Base-by-base conservation (phyloP, 1,140 invertebrate species). In the Dufourea novaeangliae region DNA sequence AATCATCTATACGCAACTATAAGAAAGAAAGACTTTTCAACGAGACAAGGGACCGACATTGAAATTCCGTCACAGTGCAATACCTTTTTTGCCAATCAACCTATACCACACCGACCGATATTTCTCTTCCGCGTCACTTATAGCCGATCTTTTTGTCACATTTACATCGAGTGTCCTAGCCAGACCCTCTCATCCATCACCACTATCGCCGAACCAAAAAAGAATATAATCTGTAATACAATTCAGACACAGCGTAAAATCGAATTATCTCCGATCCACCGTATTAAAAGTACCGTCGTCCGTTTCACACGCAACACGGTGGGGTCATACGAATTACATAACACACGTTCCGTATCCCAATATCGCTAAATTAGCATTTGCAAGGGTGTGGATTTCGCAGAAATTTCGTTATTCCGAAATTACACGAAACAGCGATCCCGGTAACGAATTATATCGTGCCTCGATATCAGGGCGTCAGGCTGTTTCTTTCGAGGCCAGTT, bases 141-240 rank as follows among this genome's bases (percentile, higher is more conserved):
- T 79, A 79, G 62, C 78, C 78, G 74, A 54, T 63, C 62, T 57
- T 83, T 73, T 68, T 70, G 79, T 71, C 79, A 78, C 76, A 64
- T 75, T 27, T 14, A 77, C 66, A 66, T 59, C 64, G 56, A 61
- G 62, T 84, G 84, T 84, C 84, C 44, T 69, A 50, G 64, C 50
- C 82, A 84, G 84, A 75, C 66, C 64, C 44, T 80, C 82, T 80
- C 82, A 86, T 86, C 84, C 61, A 82, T 86, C 84, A 86, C 57
- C 1, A n/a, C 46, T 37, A 37, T 37, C 34, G 8, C 34, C 8
- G 41, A 4, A 14, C 14, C 4, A 50, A 50, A 5, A 50, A 50
- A 50, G 17, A 17, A 6, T 1, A n/a, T 50, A 8, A 50, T 17
- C 20, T 17, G n/a, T n/a, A 50, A 50, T 50, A n/a, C 8, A 0